Base-by-base conservation (phyloP, 1,140 invertebrate genomes). In the Saccostrea cuccullata region DNA sequence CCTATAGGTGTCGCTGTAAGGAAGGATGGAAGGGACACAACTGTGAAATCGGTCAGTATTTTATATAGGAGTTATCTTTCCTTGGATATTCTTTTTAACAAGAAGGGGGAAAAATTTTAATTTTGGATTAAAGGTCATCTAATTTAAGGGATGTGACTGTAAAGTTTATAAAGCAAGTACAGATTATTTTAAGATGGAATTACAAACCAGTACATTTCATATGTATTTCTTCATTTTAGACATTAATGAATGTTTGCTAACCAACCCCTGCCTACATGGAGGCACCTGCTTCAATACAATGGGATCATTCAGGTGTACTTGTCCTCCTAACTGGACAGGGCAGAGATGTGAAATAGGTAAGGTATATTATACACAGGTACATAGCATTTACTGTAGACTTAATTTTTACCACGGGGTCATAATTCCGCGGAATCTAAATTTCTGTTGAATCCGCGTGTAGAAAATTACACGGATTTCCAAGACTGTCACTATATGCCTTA, bases 231-330 rank as follows among this genome's bases (percentile, higher is more conserved):
- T 73, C 40, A 56, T 36, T 86, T 73, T 55, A 89, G 89, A 87
- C 84, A 70, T 87, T 0, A 64, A 87, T 82, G 89, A 89, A 82
- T 89, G 89, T 82, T 5, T 82, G 23, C 73, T 83, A 11, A 9
- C 17, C 17, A 98, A 91, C 20, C 89, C 89, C 6, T 89, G 89
- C 6, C 20, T 60, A 55, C 83, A 89, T 82, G 86, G 86, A 40
- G 89, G 86, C 15, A 67, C 40, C 40, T 89, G 89, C 36, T 56
- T 82, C 23, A 89, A 89, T 83, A 64, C 82, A 26, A 47, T 82
- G 17, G 84, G 84, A 1, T 85, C 67, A n/a, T 89, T 87, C 26
- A 36, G 70, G 15, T 89, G 89, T 85, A 87, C 70, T 0, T 89
- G 89, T 82, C n/a, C 67, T 13, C 20, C 40, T 30, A 60, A 47